phyloP scores from a whole-genome alignment of 53 echinoderm and acorn worm species.

The Hippasteria phrygiana region DNA sequence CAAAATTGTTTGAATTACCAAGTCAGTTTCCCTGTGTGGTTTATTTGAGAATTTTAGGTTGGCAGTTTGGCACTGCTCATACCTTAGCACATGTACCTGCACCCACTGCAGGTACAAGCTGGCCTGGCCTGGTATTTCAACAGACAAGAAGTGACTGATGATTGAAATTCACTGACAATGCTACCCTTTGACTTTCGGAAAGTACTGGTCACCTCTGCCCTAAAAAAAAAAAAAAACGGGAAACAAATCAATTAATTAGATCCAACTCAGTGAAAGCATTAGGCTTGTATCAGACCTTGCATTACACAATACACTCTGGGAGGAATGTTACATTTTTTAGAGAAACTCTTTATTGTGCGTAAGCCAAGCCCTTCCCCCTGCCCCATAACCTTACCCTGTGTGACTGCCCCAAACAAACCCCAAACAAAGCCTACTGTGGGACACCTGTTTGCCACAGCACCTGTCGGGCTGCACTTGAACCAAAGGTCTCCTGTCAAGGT shows the following conservation, averaged over 20 bases:
- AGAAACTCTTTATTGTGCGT: too few species aligned
- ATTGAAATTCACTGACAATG: not conserved
- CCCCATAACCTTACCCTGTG: too few species aligned
- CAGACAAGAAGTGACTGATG: not conserved
- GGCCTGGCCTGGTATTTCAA: not conserved
- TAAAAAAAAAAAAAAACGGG: not conserved
- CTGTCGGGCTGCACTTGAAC: not conserved
- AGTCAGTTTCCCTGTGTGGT: too few species aligned
- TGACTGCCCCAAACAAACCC: too few species aligned
- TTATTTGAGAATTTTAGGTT: too few species aligned
- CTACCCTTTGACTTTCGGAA: slow-evolving; percentile 23
- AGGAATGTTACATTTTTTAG: not conserved
- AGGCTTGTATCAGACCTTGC: not conserved
- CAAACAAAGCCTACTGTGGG: too few species aligned
- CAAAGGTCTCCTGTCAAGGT: not conserved
- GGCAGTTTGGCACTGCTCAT: too few species aligned
- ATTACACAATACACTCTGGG: not conserved
- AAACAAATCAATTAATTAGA: not conserved
- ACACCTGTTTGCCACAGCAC: not conserved
- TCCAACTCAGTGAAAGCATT: not conserved
- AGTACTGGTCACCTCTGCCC: not conserved
- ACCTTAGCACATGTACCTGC: too few species aligned
- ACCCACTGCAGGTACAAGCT: not conserved
- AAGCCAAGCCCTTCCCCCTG: too few species aligned
- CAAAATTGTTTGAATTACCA: too few species aligned